Evolutionary conservation across 2,888 invertebrate genomes (phyloP).

Genomic region (Agrochola litura): DNA sequence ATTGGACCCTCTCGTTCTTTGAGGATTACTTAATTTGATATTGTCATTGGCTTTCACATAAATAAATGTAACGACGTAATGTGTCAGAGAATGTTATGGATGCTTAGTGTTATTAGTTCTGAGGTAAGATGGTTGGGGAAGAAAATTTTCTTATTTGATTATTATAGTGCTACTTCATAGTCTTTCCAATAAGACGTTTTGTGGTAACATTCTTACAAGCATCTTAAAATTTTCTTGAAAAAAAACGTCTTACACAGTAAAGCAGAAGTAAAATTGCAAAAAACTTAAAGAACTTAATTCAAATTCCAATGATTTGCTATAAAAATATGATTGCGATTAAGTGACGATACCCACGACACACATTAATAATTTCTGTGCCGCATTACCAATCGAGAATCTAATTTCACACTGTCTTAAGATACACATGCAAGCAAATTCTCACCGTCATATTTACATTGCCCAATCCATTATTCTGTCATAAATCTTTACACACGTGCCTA

Average conservation of each 20-base stretch:
- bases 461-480: constrained; percentile 75
- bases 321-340: neutral
- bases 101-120: constrained; percentile 35
- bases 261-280: neutral
- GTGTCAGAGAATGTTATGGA: constrained; percentile 46
- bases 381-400: constrained; percentile 19
- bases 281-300: neutral
- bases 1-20: constrained; percentile 86
- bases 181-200: too few species aligned
- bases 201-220: neutral
- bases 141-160: constrained; percentile 15
- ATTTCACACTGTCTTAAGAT: constrained; percentile 23
- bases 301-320: neutral
- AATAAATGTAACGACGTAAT: constrained; percentile 62
- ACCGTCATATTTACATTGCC: constrained; percentile 51
- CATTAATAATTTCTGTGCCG: constrained; percentile 4
- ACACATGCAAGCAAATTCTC: constrained; percentile 48
- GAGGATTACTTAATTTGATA: constrained; percentile 86
- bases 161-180: too few species aligned
- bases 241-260: neutral
- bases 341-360: neutral
- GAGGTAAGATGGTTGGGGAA: neutral
- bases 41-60: constrained; percentile 74
- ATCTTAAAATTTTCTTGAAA: too few species aligned
- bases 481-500: constrained; percentile 79